Conservation (phyloP, 2,888 invertebrate species). For the Leptarthrus brevirostris region DNA sequence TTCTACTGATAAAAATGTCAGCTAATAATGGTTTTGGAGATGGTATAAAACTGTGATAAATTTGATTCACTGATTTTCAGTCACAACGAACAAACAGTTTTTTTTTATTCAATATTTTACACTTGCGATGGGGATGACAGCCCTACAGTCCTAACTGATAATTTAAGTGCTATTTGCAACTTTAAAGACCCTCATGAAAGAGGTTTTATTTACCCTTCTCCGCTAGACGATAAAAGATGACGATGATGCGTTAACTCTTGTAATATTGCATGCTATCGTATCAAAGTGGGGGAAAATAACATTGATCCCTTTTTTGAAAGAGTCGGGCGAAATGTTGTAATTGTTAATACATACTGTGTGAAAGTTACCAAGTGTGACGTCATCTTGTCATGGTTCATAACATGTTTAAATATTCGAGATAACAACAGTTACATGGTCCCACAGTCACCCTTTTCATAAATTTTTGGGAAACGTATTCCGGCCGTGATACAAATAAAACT, state of each 20-base stretch:
- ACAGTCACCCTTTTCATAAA: constrained; percentile 10
- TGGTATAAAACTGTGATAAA: constrained; percentile 19
- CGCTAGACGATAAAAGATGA: too few species aligned
- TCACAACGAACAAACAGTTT: neutral
- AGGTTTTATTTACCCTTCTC: too few species aligned
- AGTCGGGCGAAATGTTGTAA: neutral
- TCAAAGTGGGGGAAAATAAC: too few species aligned
- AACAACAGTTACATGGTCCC: neutral
- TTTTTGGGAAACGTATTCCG: too few species aligned
- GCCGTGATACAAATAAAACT: too few species aligned
- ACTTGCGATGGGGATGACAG: too few species aligned
- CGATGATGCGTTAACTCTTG: neutral
- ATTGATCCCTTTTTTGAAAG: neutral
- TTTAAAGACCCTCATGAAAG: too few species aligned
- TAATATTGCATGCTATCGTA: neutral
- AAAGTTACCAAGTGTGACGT: constrained; percentile 45
- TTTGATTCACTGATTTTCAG: neutral
- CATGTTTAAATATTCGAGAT: constrained; percentile 11
- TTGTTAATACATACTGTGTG: constrained; percentile 23
- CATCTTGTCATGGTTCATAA: constrained; percentile 19
- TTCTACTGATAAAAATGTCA: constrained; percentile 36
- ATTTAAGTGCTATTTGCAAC: too few species aligned
- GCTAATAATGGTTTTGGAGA: constrained; percentile 18
- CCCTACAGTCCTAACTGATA: too few species aligned
- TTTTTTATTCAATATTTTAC: neutral